phyloP scores from a whole-genome alignment of 2,113 vertebrate genomes.

The Tiliqua scincoides region DNA sequence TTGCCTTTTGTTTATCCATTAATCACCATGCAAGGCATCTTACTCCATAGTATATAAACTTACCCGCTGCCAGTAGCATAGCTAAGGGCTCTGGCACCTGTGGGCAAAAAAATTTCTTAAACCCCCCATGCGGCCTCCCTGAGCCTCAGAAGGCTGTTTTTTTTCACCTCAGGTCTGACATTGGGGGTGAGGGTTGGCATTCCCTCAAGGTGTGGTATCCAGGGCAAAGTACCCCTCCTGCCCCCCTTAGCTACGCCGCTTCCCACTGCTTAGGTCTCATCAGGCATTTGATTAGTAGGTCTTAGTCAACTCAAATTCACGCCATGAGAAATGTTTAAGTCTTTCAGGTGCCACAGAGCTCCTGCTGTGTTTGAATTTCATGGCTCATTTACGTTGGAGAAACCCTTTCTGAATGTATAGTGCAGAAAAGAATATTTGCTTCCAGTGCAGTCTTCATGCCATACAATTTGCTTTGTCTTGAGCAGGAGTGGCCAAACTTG shows the following conservation, averaged over 20 bases:
- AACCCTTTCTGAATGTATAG: background rate
- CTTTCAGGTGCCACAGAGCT: background rate
- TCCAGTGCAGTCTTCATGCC: no score
- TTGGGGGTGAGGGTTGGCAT: no score
- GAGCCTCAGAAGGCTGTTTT: no score
- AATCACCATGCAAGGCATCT: background rate
- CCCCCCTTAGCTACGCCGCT: no score
- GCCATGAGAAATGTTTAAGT: background rate
- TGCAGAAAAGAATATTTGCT: background rate
- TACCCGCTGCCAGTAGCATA: no score
- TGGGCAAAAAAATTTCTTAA: no score
- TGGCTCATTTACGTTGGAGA: background rate
- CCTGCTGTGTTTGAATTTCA: background rate
- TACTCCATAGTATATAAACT: background rate
- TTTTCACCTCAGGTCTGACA: no score
- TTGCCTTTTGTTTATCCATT: background rate
- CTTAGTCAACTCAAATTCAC: background rate
- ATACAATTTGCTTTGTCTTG: conserved; percentile 5
- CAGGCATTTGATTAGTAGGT: background rate
- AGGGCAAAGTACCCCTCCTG: no score
- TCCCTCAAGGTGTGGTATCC: no score
- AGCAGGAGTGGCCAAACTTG: no score
- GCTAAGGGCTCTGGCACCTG: no score
- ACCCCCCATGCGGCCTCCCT: no score
- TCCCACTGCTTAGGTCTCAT: background rate